These are phyloP conservation scores for Monochamus alternatus DNA, from an alignment of 2,888 invertebrate species.

Conservation along the genomic window DNA sequence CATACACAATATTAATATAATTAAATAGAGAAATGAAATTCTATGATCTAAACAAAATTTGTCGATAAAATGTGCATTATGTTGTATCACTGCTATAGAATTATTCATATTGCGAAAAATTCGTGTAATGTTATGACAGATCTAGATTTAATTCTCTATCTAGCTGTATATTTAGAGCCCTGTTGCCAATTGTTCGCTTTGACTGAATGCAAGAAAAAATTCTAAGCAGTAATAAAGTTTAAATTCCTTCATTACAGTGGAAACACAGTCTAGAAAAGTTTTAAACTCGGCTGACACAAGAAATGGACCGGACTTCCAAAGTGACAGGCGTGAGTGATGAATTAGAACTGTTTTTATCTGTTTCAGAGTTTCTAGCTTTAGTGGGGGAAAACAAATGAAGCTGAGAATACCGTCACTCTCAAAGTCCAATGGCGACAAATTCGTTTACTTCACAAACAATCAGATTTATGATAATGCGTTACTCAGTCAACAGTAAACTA, in stretches of 20 bases:
- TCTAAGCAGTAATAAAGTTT: slow-evolving; percentile 47
- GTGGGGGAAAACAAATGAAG: slow-evolving; percentile 39
- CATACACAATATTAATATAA: too few species aligned
- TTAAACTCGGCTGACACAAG: slow-evolving; percentile 51
- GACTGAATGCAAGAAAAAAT: slow-evolving; percentile 28
- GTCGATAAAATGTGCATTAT: too few species aligned
- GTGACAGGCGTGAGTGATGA: slow-evolving; percentile 61
- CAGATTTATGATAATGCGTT: slow-evolving; percentile 40
- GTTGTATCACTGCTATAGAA: too few species aligned
- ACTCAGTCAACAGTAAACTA: slow-evolving; percentile 27
- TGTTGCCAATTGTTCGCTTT: background rate
- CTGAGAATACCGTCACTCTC: slow-evolving; percentile 26
- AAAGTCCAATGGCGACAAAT: slow-evolving; percentile 35
- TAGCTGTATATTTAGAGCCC: too few species aligned
- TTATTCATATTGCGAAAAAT: too few species aligned
- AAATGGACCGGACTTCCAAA: slow-evolving; percentile 59
- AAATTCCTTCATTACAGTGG: slow-evolving; percentile 49
- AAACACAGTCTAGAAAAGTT: slow-evolving; percentile 45
- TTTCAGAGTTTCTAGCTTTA: slow-evolving; percentile 45
- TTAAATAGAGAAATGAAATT: too few species aligned
- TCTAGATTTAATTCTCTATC: too few species aligned
- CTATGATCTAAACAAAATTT: too few species aligned
- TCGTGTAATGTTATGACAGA: too few species aligned
- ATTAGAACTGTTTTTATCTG: slow-evolving; percentile 61
- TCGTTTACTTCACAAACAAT: slow-evolving; percentile 37